Evolutionary conservation across 1,140 invertebrate genomes (phyloP), one percentile per base, ranked within the genome.

Genomic region (Antheraea pernyi): DNA sequence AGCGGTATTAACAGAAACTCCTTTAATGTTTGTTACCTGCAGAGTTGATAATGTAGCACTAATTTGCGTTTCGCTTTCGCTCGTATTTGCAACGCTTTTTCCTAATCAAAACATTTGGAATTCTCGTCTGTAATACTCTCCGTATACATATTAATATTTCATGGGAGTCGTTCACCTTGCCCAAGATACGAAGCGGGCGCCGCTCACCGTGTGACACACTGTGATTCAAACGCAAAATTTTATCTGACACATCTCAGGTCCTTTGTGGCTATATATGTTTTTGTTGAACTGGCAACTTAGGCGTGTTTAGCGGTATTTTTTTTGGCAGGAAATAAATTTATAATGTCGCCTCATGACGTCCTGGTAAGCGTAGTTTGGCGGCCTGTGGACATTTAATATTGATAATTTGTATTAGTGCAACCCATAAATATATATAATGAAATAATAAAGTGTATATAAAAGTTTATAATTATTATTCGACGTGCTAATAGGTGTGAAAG

Each of bases 91-190:
- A 63, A 74, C 13, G 6, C 74, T 74, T 79, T 68, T 71, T 68
- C 39, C 2, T 42, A 42, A 42, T 9, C 11, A 42, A 42, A 42
- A 18, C 64, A 67, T 58, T 39, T 67, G 71, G 67, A 68, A 68
- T 74, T 77, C 73, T 78, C 78, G 77, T 80, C 76, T 78, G 75
- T 59, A 22, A 73, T 74, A 70, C 68, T 67, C 62, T 65, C 62
- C 16, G 46, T 53, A 53, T n/a, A 58, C 68, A 79, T n/a, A n/a
- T 75, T 72, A 73, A 74, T 74, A 76, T 74, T 65, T 63, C 69
- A 72, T 65, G 39, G 46, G 68, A 79, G 82, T 81, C 82, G 81
- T 85, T 85, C 76, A 83, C 84, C 84, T 83, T 79, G 73, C 46
- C 46, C 5, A 13, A 0, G 22, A 30, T 53, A n/a, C 16, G 46